Conservation (phyloP, 2,888 invertebrate species). For the Lochmaea crataegi region DNA sequence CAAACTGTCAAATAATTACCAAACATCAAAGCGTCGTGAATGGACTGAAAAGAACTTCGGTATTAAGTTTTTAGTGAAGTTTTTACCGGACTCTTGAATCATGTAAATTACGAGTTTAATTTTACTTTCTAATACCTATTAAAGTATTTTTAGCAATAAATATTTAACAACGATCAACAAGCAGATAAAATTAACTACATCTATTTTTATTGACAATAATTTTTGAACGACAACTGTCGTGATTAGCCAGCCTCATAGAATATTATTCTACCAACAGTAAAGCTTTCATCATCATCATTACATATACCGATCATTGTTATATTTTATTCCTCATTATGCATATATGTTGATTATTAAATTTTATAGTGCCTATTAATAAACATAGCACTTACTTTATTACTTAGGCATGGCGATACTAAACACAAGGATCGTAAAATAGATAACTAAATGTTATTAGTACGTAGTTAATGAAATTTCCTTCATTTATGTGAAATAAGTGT, state of each 20-base stretch:
- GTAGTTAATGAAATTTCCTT: not conserved
- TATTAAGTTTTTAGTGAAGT: too few relatives aligned
- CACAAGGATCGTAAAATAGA: not conserved
- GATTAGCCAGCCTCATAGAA: not conserved
- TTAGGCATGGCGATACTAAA: not conserved
- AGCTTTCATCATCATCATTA: not conserved
- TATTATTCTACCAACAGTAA: not conserved
- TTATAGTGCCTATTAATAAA: conserved; percentile 1
- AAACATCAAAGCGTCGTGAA: too few relatives aligned
- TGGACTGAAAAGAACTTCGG: too few relatives aligned
- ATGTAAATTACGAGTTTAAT: too few relatives aligned
- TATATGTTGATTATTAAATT: conserved; percentile 9
- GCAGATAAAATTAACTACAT: not conserved
- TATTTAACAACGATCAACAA: not conserved
- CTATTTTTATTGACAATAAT: not conserved
- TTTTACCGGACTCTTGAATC: too few relatives aligned
- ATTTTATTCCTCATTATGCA: not conserved
- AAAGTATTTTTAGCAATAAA: too few relatives aligned
- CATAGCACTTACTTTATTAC: not conserved
- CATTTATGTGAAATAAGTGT: not conserved
- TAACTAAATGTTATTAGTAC: not conserved
- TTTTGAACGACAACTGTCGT: not conserved
- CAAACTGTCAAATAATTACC: too few relatives aligned
- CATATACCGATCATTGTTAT: not conserved
- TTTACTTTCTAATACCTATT: too few relatives aligned